Percentiles rank a stretch among this genome's conserved stretches.
Conservation (phyloP, 1,140 invertebrate species). For the Cydia strobilella region DNA sequence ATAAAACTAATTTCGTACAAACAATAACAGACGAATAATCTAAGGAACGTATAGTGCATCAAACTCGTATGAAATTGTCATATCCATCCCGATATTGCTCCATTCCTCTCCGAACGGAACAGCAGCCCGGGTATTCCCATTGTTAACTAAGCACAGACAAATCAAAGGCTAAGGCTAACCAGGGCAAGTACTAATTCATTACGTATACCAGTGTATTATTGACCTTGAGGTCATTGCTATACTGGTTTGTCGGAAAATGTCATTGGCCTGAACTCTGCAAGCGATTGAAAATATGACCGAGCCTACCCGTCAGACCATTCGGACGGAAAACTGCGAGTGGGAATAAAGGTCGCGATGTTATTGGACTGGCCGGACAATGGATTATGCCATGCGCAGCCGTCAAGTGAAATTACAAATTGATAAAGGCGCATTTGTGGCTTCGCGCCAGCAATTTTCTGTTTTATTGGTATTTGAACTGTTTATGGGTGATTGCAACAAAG, state of each 20-base stretch:
- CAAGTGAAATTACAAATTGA: slow-evolving; percentile 11
- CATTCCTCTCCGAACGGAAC: slow-evolving; percentile 11
- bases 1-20: slow-evolving; percentile 14
- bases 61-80: slow-evolving; percentile 30
- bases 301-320: slow-evolving; percentile 32
- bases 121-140: not conserved
- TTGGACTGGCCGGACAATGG: slow-evolving; percentile 21
- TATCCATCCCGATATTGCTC: slow-evolving; percentile 29
- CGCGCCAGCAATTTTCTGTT: slow-evolving; percentile 4
- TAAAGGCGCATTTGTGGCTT: slow-evolving; percentile 15
- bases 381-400: slow-evolving; percentile 29
- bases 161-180: not conserved
- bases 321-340: slow-evolving; percentile 35
- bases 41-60: slow-evolving; percentile 21
- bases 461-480: not conserved
- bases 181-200: not conserved
- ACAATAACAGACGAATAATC: slow-evolving; percentile 25
- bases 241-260: not conserved
- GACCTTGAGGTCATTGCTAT: not conserved
- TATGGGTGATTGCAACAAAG: not conserved
- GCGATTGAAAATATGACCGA: not conserved
- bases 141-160: not conserved
- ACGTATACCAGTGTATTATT: too few relatives aligned
- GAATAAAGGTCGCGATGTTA: slow-evolving; percentile 24
- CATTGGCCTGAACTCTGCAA: not conserved